phyloP scores from a whole-genome alignment of 2,888 invertebrate genomes.

The Geotrupes spiniger region DNA sequence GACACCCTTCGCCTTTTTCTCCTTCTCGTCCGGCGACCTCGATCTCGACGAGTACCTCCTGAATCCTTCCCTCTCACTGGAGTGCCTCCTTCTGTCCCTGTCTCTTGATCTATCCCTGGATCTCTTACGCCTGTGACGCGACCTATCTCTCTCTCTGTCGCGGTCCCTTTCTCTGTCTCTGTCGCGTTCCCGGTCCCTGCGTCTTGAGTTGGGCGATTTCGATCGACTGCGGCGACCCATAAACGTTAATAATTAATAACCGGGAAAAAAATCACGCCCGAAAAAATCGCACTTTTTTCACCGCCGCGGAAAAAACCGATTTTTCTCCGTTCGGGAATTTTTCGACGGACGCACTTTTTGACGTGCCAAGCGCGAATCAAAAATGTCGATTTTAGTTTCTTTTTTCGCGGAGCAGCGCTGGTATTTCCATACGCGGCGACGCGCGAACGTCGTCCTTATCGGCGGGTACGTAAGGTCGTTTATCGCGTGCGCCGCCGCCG shows the following conservation, averaged over 20 bases:
- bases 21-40: slow-evolving; percentile 34
- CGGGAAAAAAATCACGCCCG: slow-evolving; percentile 22
- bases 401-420: slow-evolving; percentile 45
- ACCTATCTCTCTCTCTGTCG: slow-evolving; percentile 52
- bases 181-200: slow-evolving; percentile 53
- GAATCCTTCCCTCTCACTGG: slow-evolving; percentile 48
- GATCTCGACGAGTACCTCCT: slow-evolving; percentile 48
- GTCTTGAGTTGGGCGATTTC: slow-evolving; percentile 52
- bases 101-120: slow-evolving; percentile 48
- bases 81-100: slow-evolving; percentile 50
- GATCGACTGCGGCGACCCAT: slow-evolving; percentile 57
- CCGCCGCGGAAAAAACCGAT: slow-evolving; percentile 7
- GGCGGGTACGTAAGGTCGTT: slow-evolving; percentile 16
- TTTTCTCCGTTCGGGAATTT: slow-evolving; percentile 15
- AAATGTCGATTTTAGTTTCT: slow-evolving; percentile 48
- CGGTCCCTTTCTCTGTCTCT: slow-evolving; percentile 50
- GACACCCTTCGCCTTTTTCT: slow-evolving; percentile 36
- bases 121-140: slow-evolving; percentile 47
- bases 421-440: slow-evolving; percentile 29
- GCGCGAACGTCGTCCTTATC: slow-evolving; percentile 26
- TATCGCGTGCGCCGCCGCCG: slow-evolving; percentile 1
- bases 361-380: slow-evolving; percentile 33
- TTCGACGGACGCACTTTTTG: slow-evolving; percentile 25
- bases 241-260: slow-evolving; percentile 21
- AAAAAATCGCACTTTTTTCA: slow-evolving; percentile 21